phyloP scores from a whole-genome alignment of 2,797 vertebrate genomes.

The Acipenser oxyrinchus region DNA sequence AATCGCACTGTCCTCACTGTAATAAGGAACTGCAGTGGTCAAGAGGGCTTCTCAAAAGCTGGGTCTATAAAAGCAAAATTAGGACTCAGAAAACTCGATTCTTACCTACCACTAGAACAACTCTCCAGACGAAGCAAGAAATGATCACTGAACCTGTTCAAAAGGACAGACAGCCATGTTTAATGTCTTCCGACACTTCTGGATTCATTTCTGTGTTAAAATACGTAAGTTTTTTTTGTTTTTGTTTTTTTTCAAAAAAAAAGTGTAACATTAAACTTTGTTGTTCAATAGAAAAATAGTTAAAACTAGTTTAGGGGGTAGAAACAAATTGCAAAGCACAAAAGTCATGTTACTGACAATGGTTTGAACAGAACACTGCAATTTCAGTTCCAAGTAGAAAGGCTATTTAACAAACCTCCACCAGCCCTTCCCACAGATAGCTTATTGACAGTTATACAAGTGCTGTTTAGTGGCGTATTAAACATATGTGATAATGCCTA shows the following conservation, averaged over 20 bases:
- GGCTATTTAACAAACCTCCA: slow-evolving; percentile 35
- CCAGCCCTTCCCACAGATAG: slow-evolving; percentile 48
- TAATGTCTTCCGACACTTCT: no score
- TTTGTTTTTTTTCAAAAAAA: no score
- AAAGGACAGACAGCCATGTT: no score
- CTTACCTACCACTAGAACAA: no score
- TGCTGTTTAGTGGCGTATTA: slow-evolving; percentile 52
- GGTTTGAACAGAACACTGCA: slow-evolving; percentile 77
- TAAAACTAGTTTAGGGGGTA: slow-evolving; percentile 25
- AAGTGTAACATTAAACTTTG: no score
- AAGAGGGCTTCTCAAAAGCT: slow-evolving; percentile 10
- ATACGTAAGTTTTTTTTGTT: no score
- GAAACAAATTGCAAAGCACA: slow-evolving; percentile 37
- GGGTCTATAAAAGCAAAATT: slow-evolving; percentile 7
- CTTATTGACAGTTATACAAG: slow-evolving; percentile 56
- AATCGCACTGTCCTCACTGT: slow-evolving; percentile 55
- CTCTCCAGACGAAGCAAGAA: no score
- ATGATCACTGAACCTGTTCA: no score
- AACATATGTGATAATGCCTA: slow-evolving; percentile 32
- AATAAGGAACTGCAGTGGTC: slow-evolving; percentile 43
- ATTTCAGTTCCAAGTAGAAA: slow-evolving; percentile 49
- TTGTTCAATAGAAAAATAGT: no score
- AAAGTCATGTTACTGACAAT: slow-evolving; percentile 40
- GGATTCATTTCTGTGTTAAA: no score
- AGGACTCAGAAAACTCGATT: slow-evolving; percentile 24